Evolutionary conservation across 2,797 vertebrate genomes (phyloP).

Genomic region (Pyrocephalus nanus): DNA sequence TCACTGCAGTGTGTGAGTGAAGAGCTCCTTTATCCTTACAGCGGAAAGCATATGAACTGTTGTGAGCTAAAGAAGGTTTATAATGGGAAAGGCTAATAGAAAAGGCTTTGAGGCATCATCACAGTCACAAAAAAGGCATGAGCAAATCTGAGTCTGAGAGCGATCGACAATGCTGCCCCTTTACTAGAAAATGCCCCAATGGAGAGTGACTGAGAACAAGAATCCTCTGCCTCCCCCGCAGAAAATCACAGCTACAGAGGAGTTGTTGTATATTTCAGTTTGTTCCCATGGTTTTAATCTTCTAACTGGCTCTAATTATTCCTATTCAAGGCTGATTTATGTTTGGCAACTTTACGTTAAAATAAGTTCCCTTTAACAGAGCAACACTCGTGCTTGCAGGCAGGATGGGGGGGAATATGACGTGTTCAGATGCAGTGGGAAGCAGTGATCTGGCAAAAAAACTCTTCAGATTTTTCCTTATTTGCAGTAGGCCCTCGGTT

Average conservation of each 20-base stretch:
- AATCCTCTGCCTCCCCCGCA: not conserved
- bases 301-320: constrained; percentile 5
- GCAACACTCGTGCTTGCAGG: not conserved
- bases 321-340: not conserved
- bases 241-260: constrained; percentile 18
- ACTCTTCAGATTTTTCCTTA: not conserved
- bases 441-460: not conserved
- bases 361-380: not conserved
- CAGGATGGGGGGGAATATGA: not conserved
- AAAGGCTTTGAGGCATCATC: constrained; percentile 49
- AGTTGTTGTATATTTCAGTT: not conserved
- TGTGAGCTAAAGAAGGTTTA: constrained; percentile 8
- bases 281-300: constrained; percentile 41
- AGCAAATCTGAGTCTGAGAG: constrained; percentile 17
- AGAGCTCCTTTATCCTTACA: constrained; percentile 63
- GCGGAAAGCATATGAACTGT: constrained; percentile 36
- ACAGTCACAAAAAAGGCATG: constrained; percentile 14
- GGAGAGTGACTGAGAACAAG: not conserved
- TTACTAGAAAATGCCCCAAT: not conserved
- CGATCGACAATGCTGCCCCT: constrained; percentile 24
- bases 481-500: not conserved
- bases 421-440: not conserved
- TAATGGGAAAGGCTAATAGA: constrained; percentile 60
- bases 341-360: not conserved
- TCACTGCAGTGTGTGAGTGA: constrained; percentile 46